Percentiles rank a stretch among this genome's conserved stretches.
Conservation (phyloP, 2,888 invertebrate species). For the Clistopyga incitator region DNA sequence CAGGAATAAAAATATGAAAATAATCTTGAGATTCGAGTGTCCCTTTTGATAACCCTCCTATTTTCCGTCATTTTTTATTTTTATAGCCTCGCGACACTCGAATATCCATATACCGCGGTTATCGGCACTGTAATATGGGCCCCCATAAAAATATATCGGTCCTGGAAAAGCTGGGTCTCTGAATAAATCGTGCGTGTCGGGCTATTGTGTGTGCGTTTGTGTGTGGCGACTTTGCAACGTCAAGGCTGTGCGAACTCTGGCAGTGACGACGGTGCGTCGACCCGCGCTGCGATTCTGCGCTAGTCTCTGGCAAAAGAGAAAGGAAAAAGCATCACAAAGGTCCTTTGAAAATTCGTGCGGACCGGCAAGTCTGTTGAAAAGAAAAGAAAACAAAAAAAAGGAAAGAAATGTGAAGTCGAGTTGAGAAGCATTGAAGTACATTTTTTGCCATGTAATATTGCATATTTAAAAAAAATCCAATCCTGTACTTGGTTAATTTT, state of each 20-base stretch:
- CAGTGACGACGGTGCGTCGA: conserved; percentile 13
- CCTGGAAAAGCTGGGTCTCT: background rate
- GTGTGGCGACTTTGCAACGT: background rate
- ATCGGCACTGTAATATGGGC: background rate
- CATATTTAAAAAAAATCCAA: background rate
- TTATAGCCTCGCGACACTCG: background rate
- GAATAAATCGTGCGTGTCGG: conserved; percentile 7
- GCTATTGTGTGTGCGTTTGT: conserved; percentile 15
- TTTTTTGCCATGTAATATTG: background rate
- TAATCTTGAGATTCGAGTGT: background rate
- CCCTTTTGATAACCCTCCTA: background rate
- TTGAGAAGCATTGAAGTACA: no score
- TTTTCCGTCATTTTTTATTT: background rate
- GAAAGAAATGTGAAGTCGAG: background rate
- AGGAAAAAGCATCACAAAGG: background rate
- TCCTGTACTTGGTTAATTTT: background rate
- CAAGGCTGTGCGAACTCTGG: conserved; percentile 13
- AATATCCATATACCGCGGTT: background rate
- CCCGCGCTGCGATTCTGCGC: background rate
- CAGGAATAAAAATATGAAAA: no score
- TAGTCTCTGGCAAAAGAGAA: background rate
- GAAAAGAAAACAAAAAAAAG: background rate
- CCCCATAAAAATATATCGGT: background rate
- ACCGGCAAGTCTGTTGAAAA: background rate
- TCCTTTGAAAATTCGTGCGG: conserved; percentile 1